Conservation (phyloP, 2,888 invertebrate species). For the Aphrophora alni region DNA sequence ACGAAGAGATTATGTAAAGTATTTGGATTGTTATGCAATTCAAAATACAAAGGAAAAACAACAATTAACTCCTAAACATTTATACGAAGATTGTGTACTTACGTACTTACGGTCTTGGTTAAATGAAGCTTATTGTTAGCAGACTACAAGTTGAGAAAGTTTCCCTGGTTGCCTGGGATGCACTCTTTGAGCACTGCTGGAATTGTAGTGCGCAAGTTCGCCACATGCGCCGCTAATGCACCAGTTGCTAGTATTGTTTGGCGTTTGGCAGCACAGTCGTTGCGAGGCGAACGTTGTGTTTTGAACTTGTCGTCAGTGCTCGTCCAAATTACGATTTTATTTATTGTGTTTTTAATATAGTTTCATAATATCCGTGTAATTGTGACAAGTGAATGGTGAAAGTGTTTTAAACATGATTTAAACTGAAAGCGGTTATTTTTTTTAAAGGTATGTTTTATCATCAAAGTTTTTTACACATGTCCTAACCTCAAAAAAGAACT, state of each 20-base stretch:
- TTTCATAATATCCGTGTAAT: background rate
- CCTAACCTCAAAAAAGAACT: slow-evolving; percentile 9
- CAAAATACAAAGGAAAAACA: too few relatives aligned
- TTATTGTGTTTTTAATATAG: background rate
- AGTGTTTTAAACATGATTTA: background rate
- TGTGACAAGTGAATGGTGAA: background rate
- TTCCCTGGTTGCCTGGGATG: background rate
- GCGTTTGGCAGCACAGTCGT: slow-evolving; percentile 4
- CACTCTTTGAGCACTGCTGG: background rate
- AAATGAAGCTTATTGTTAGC: background rate
- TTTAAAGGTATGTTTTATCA: background rate
- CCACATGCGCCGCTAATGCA: slow-evolving; percentile 4
- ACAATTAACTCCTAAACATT: too few relatives aligned
- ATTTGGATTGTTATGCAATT: too few relatives aligned
- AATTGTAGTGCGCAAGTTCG: background rate
- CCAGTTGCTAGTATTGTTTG: background rate
- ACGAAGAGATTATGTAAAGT: too few relatives aligned
- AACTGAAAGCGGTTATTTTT: background rate
- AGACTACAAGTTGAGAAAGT: background rate
- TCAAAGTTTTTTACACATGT: background rate
- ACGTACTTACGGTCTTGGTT: background rate
- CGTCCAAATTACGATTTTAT: background rate
- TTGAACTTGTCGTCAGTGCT: background rate
- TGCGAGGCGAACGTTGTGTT: background rate
- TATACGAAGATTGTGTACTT: too few relatives aligned